Base-by-base conservation (phyloP, 2,113 vertebrate species). In the Henicopernis longicauda region DNA sequence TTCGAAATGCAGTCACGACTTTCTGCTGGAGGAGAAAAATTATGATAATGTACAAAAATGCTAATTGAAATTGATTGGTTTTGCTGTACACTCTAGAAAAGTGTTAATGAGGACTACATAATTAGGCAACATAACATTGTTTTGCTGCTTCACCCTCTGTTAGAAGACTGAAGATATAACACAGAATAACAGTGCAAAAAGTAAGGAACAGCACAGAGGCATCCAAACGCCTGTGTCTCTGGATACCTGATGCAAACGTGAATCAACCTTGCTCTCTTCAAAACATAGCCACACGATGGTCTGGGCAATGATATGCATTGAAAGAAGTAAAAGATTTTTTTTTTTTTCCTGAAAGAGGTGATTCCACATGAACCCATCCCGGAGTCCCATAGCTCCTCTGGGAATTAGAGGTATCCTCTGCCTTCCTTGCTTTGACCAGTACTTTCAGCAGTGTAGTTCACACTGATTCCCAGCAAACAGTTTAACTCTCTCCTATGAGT, bases 401-500 rank as follows among this genome's bases (percentile, higher is more conserved):
- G 59, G 34, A 54, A 27, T 54, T 8, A 14, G 23, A 45, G 49
- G 32, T 29, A 45, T 40, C 14, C 25, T 82, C 54, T 20, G 27
- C 25, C 13, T 38, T 26, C 25, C 42, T 42, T 13, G 31, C n/a
- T 44, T 38, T 42, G 22, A 34, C 20, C 36, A n/a, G 50, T 25
- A 21, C 29, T 69, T 50, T 25, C 26, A n/a, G 36, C 23, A 40
- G 7, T 3, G 11, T 32, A 27, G 9, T 18, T 81, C 3, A 17
- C 10, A 6, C 6, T 63, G 0, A 45, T 70, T 49, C 3, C 1
- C 14, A 11, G 7, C 16, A 65, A 57, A 65, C 7, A 2, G 1
- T 54, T 69, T 34, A 29, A 38, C 10, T n/a, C 44, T 25, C 49
- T 52, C 10, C 27, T 0, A 0, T 0, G 3, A 47, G 40, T 38